Base-by-base conservation (phyloP, 2,797 vertebrate genomes). In the Brotula barbata region DNA sequence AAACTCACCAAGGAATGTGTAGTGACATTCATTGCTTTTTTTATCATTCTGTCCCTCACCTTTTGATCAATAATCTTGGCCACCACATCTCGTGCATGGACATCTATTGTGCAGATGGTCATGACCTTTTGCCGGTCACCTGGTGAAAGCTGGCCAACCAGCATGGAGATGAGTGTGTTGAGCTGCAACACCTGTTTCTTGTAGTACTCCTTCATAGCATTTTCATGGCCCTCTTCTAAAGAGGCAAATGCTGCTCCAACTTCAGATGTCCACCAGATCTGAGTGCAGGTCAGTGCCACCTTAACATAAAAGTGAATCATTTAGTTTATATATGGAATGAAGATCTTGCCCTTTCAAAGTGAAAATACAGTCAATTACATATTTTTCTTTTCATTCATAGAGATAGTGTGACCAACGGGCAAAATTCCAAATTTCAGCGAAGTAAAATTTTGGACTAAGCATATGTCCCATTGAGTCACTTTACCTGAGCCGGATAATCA, bases 221-320 rank as follows among this genome's bases (percentile, higher is more conserved):
- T 94, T 84, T 97, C 95, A 0, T 93, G 95, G 44, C 96, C 96
- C 74, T 99, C 94, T 67, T 98, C 96, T 41, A 99, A 80, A 19
- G 93, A 91, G 60, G 91, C 73, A 9, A 99, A 98, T 0, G 94
- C 93, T 76, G 96, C 94, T 53, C 91, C 89, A 15, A 99, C 94
- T 15, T 98, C 96, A 0, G 92, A 93, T 0, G 93, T 94, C 97
- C 97, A 99, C 95, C 95, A 99, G 83, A 99, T 96, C 90, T 99
- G 97, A 50, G 93, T 94, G 81, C 95, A 95, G 50, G 90, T 93
- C 53, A 99, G 84, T 3, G 94, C 94, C 67, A 97, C 96, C 96
- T 98, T 54, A 7, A 33, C n/a, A 21, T 25, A 21, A 9, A 51
- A n/a, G 5, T 23, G 9, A 7, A 33, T 10, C 31, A 10, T 33